phyloP scores from a whole-genome alignment of 2,113 vertebrate genomes.

The Gymnobelideus leadbeateri region DNA sequence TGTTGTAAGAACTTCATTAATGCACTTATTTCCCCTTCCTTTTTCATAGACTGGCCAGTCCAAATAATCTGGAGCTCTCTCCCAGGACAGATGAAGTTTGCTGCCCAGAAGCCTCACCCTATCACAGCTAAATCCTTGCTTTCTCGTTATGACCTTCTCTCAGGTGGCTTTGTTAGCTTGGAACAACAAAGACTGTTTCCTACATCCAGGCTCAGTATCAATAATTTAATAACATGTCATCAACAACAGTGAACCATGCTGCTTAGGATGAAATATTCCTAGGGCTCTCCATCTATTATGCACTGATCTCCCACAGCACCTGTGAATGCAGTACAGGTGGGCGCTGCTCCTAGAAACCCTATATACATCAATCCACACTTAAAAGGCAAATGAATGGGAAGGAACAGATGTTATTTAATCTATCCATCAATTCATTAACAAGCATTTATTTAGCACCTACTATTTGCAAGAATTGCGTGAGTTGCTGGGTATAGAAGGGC shows the following conservation, averaged over 20 bases:
- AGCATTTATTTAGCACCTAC: neutral
- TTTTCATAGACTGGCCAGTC: slow-evolving; percentile 74
- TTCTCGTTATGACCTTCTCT: slow-evolving; percentile 75
- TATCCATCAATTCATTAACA: slow-evolving; percentile 61
- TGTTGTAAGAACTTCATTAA: slow-evolving; percentile 85
- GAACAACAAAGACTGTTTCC: slow-evolving; percentile 82
- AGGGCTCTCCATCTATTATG: slow-evolving; percentile 82
- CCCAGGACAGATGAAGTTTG: slow-evolving; percentile 34
- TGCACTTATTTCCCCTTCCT: slow-evolving; percentile 79
- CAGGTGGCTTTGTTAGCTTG: slow-evolving; percentile 77
- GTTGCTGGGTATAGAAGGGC: neutral
- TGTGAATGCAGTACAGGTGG: slow-evolving; percentile 76
- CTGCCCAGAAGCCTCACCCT: slow-evolving; percentile 62
- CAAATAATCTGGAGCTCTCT: slow-evolving; percentile 71
- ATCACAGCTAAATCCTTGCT: slow-evolving; percentile 54
- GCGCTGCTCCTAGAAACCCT: slow-evolving; percentile 30
- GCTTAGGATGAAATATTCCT: slow-evolving; percentile 82
- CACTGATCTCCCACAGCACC: slow-evolving; percentile 69
- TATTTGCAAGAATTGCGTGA: neutral
- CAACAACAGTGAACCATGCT: slow-evolving; percentile 86
- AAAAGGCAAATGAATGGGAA: slow-evolving; percentile 56
- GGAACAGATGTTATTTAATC: slow-evolving; percentile 67
- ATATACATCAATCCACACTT: slow-evolving; percentile 64
- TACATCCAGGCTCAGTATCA: slow-evolving; percentile 83
- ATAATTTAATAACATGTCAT: slow-evolving; percentile 88